These are phyloP conservation scores for Heterochromis multidens DNA, from an alignment of 2,113 vertebrate species.

Conservation along the genomic window DNA sequence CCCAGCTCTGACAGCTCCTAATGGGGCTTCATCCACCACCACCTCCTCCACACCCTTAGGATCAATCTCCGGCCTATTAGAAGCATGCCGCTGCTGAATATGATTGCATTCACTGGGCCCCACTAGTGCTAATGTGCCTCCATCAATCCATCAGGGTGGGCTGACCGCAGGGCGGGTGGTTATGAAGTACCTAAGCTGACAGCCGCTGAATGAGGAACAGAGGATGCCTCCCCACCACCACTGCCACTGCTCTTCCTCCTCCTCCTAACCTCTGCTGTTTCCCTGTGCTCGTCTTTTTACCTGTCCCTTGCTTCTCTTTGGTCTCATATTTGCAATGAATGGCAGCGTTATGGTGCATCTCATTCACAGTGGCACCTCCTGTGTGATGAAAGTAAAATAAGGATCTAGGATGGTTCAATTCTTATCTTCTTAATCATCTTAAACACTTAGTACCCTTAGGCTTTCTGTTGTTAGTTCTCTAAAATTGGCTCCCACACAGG, in stretches of 20 bases:
- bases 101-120: conserved; percentile 78
- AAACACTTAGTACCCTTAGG: neutral
- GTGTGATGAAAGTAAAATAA: conserved; percentile 7
- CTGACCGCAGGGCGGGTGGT: conserved; percentile 69
- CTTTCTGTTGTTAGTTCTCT: neutral
- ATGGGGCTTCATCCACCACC: conserved; percentile 57
- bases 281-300: neutral
- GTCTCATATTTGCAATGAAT: conserved; percentile 25
- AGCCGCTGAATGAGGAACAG: conserved; percentile 70
- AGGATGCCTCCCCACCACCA: conserved; percentile 20
- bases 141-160: conserved; percentile 80
- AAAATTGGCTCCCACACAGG: neutral
- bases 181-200: conserved; percentile 80
- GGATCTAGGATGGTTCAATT: neutral
- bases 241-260: neutral
- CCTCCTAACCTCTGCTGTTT: conserved; percentile 28
- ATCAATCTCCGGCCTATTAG: conserved; percentile 82
- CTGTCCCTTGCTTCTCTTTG: conserved; percentile 19
- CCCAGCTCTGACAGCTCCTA: conserved; percentile 67
- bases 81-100: conserved; percentile 68
- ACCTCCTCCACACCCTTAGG: conserved; percentile 62
- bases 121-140: conserved; percentile 77
- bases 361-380: neutral
- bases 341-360: neutral
- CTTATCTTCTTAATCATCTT: neutral